phyloP scores from a whole-genome alignment of 53 echinoderm and acorn worm genomes.

The Crossaster papposus region DNA sequence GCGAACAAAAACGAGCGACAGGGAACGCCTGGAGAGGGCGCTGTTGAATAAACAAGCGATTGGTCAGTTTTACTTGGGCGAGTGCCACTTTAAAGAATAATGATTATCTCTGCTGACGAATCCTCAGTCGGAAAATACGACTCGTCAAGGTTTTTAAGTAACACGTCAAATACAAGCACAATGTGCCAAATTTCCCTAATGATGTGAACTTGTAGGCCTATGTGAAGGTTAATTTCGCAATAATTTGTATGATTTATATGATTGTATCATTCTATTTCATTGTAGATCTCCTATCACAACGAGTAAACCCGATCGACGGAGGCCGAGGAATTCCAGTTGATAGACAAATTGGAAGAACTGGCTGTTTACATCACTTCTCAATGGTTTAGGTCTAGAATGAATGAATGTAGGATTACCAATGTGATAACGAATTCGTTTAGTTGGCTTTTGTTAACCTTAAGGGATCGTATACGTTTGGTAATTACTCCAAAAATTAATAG shows the following conservation, averaged over 20 bases:
- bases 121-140: not conserved
- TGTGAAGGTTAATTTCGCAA: too few species aligned
- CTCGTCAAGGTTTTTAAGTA: not conserved
- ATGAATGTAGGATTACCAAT: too few species aligned
- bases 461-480: too few species aligned
- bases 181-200: too few species aligned
- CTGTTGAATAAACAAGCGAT: slow-evolving; percentile 75
- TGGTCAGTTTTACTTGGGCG: slow-evolving; percentile 85
- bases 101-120: too few species aligned
- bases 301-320: not conserved
- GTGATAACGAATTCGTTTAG: too few species aligned
- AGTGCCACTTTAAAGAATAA: slow-evolving; percentile 18
- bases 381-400: not conserved
- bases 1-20: slow-evolving; percentile 54
- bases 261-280: not conserved
- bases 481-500: too few species aligned
- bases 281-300: not conserved
- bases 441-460: too few species aligned
- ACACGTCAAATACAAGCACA: not conserved
- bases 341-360: not conserved
- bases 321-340: not conserved
- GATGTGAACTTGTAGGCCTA: too few species aligned
- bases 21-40: slow-evolving; percentile 78
- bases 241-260: too few species aligned
- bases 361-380: not conserved